Evolutionary conservation across 2,888 invertebrate genomes (phyloP).

Genomic region (Pycnomerus fuliginosus): DNA sequence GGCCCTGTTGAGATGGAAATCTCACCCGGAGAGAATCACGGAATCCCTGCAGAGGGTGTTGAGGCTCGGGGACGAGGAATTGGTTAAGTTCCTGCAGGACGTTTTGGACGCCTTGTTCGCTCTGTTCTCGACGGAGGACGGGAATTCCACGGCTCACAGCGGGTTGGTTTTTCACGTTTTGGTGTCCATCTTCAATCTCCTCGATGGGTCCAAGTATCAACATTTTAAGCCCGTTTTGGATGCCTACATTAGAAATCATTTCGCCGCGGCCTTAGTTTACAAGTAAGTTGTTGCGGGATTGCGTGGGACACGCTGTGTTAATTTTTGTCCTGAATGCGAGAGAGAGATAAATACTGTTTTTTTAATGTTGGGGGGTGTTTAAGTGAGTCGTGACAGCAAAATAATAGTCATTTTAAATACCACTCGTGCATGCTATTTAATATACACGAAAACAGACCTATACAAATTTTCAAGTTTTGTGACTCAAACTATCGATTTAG

Average conservation of each 20-base stretch:
- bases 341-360: too few species aligned
- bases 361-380: too few species aligned
- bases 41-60: constrained; percentile 81
- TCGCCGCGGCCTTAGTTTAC: constrained; percentile 92
- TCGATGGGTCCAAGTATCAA: constrained; percentile 89
- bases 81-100: constrained; percentile 93
- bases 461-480: too few species aligned
- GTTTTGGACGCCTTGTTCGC: constrained; percentile 91
- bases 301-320: too few species aligned
- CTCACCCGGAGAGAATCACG: constrained; percentile 82
- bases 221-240: constrained; percentile 94
- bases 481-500: too few species aligned
- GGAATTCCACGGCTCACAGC: constrained; percentile 84
- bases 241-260: constrained; percentile 91
- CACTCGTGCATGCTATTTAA: too few species aligned
- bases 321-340: too few species aligned
- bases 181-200: constrained; percentile 86
- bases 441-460: too few species aligned
- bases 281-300: constrained; percentile 66
- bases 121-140: constrained; percentile 91
- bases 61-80: constrained; percentile 82
- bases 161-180: constrained; percentile 90
- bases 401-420: too few species aligned
- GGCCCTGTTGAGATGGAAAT: constrained; percentile 88
- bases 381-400: too few species aligned